Conservation (phyloP, 2,113 vertebrate species). For the Prochilodus magdalenae region DNA sequence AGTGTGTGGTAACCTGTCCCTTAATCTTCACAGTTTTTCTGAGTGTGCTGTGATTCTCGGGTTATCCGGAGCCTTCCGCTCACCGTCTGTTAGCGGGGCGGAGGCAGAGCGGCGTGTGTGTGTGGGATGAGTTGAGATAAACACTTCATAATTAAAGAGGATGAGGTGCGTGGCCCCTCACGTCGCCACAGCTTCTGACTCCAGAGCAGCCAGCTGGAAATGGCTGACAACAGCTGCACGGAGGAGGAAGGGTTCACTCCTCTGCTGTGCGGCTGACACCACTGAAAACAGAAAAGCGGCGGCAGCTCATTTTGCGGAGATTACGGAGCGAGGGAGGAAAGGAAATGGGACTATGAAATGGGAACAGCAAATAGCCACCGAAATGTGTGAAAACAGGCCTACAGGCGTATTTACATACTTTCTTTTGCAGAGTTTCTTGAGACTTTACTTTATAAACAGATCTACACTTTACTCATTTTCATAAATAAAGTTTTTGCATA, state of each 20-base stretch:
- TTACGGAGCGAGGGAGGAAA: background rate
- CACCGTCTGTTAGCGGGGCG: slow-evolving; percentile 38
- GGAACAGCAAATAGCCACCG: background rate
- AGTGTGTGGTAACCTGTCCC: background rate
- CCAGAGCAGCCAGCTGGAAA: slow-evolving; percentile 20
- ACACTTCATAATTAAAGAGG: slow-evolving; percentile 30
- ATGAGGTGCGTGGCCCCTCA: slow-evolving; percentile 1
- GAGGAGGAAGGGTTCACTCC: background rate
- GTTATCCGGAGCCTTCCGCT: slow-evolving; percentile 36
- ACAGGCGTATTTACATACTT: background rate
- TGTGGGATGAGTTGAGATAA: slow-evolving; percentile 20
- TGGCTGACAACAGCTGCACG: slow-evolving; percentile 12
- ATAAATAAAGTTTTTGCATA: no score
- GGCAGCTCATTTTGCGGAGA: background rate
- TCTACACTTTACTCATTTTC: no score
- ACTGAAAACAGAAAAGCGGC: background rate
- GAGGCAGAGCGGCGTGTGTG: background rate
- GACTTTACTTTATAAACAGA: background rate
- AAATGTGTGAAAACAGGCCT: background rate
- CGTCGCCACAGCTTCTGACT: background rate
- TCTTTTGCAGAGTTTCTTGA: background rate
- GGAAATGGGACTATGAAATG: background rate
- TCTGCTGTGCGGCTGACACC: background rate
- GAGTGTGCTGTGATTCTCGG: slow-evolving; percentile 47
- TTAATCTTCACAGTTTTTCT: slow-evolving; percentile 66